phyloP scores from a whole-genome alignment of 2,113 vertebrate species.

The Pipa parva region DNA sequence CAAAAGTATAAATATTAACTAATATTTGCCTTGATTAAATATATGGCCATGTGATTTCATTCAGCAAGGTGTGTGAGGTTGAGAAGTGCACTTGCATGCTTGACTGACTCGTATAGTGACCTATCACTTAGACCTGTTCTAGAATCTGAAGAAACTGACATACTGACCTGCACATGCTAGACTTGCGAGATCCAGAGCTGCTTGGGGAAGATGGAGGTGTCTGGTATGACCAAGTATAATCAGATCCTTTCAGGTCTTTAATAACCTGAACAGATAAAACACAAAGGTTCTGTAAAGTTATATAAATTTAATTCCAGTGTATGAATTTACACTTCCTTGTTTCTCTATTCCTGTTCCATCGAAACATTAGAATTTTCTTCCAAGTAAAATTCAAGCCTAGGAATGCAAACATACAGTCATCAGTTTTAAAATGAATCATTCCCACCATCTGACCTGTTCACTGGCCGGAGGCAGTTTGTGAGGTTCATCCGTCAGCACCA shows the following conservation, averaged over 20 bases:
- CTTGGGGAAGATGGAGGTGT: constrained; percentile 91
- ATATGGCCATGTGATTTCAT: too few species aligned
- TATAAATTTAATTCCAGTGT: too few species aligned
- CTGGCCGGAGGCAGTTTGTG: constrained; percentile 93
- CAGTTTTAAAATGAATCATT: too few species aligned
- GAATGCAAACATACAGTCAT: too few species aligned
- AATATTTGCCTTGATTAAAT: too few species aligned
- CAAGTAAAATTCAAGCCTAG: too few species aligned
- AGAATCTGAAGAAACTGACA: neutral
- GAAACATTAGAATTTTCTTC: too few species aligned
- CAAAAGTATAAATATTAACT: too few species aligned
- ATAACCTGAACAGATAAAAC: constrained; percentile 73
- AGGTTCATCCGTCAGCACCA: constrained; percentile 82
- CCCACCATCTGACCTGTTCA: constrained; percentile 80
- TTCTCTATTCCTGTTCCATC: too few species aligned
- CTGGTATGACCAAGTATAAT: constrained; percentile 97
- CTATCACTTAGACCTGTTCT: neutral
- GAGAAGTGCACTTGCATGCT: neutral
- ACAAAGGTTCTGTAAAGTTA: too few species aligned
- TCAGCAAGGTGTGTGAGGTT: neutral
- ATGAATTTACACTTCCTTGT: too few species aligned
- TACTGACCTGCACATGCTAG: constrained; percentile 93
- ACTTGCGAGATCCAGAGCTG: constrained; percentile 89
- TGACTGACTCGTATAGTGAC: too few species aligned
- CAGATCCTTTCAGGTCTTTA: constrained; percentile 93